Conservation (phyloP, 1,140 invertebrate species). For the Drosophila santomea region DNA sequence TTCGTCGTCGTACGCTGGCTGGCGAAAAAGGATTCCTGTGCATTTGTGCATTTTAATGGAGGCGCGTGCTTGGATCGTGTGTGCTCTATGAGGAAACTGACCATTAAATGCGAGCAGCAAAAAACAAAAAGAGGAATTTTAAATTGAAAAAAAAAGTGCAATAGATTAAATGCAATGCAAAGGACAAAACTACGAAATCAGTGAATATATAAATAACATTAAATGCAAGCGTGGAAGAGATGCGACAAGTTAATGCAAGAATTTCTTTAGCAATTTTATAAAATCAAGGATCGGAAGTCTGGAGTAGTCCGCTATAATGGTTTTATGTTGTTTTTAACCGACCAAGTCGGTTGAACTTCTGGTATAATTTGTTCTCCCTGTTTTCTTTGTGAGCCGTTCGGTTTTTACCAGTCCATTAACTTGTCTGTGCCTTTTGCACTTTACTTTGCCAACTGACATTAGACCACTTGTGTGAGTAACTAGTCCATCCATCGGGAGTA, state of each 20-base stretch:
- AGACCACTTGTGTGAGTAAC: slow-evolving; percentile 34
- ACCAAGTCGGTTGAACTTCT: slow-evolving; percentile 54
- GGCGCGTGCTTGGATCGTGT: slow-evolving; percentile 48
- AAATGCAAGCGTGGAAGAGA: background rate
- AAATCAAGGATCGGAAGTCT: background rate
- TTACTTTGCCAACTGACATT: slow-evolving; percentile 68
- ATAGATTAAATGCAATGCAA: slow-evolving; percentile 13
- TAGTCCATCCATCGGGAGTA: slow-evolving; percentile 46
- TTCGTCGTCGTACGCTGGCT: slow-evolving; percentile 23
- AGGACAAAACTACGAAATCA: slow-evolving; percentile 4
- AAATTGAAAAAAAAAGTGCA: slow-evolving; percentile 19
- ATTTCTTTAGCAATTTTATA: background rate
- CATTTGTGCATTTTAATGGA: slow-evolving; percentile 50
- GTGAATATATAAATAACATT: background rate
- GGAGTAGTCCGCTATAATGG: slow-evolving; percentile 15
- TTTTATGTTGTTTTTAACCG: slow-evolving; percentile 21
- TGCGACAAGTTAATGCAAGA: background rate
- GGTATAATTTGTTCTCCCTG: slow-evolving; percentile 26
- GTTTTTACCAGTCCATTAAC: slow-evolving; percentile 76
- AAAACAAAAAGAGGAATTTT: slow-evolving; percentile 11
- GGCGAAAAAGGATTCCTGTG: slow-evolving; percentile 30
- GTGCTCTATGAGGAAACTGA: slow-evolving; percentile 26
- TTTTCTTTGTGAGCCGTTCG: slow-evolving; percentile 44
- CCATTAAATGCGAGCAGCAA: slow-evolving; percentile 2
- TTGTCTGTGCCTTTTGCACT: slow-evolving; percentile 79